Conservation (phyloP, 1,140 invertebrate genomes). For the Pinna nobilis region DNA sequence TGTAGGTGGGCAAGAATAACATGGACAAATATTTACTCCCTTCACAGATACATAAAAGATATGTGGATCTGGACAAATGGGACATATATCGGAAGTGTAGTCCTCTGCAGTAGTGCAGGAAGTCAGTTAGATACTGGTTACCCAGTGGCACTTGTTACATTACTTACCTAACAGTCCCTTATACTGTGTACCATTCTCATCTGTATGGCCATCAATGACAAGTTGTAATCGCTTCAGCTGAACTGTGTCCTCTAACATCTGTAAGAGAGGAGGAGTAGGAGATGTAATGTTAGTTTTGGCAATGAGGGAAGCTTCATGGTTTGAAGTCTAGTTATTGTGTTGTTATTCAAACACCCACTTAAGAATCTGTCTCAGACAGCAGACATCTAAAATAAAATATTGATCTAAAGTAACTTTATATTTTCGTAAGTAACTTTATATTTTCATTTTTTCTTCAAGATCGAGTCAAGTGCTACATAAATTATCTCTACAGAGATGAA, state of each 20-base stretch:
- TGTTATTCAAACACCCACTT: too few relatives aligned
- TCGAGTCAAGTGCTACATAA: not conserved
- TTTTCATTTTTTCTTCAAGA: not conserved
- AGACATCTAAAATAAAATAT: slow-evolving; percentile 10
- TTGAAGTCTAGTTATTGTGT: too few relatives aligned
- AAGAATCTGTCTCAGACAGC: too few relatives aligned
- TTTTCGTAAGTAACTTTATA: not conserved
- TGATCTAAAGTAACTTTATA: not conserved
- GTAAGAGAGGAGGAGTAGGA: slow-evolving; percentile 60
- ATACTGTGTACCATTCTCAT: slow-evolving; percentile 68
- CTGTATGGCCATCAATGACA: slow-evolving; percentile 73
- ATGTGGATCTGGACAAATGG: not conserved
- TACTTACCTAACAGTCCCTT: slow-evolving; percentile 74
- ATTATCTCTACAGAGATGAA: not conserved
- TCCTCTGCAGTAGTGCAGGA: too few relatives aligned
- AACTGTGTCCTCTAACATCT: slow-evolving; percentile 72
- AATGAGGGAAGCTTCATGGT: not conserved
- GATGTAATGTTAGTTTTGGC: slow-evolving; percentile 9
- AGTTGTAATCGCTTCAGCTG: slow-evolving; percentile 72
- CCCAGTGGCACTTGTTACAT: too few relatives aligned
- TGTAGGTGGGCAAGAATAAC: too few relatives aligned
- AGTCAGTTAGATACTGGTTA: too few relatives aligned
- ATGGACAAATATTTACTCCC: too few relatives aligned
- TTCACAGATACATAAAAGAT: slow-evolving; percentile 3
- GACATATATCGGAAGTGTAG: too few relatives aligned